Base-by-base conservation (phyloP, 2,113 vertebrate species). In the Murina feae region DNA sequence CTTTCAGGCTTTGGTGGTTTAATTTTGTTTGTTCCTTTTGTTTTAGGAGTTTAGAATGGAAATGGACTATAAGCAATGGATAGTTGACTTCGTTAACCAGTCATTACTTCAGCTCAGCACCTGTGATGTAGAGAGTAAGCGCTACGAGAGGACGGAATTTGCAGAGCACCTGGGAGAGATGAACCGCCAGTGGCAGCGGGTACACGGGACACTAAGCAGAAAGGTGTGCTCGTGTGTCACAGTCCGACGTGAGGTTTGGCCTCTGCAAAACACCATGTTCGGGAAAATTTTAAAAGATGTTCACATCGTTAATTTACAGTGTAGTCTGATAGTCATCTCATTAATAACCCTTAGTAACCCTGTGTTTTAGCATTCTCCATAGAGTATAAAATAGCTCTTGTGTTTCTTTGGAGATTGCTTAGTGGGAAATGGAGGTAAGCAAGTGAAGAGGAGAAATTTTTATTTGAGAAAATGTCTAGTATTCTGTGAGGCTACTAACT, bases 31-130 rank as follows among this genome's bases (percentile, higher is more conserved):
- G 17, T 44, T 63, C 30, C 18, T 69, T 68, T 86, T 55, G 65
- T 94, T 96, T 30, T 90, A 99, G 99, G 98, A 98, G 69, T 98
- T 98, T 79, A 97, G 98, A 97, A 97, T 98, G 90, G 98, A 99
- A 96, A 98, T 99, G 98, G 97, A 97, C 68, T 98, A 98, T 30
- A 98, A 98, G 80, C 99, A 99, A 96, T 98, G 98, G 97, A 98
- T 98, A 0, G 97, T 99, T 51, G 99, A 99, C 96, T 98, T 98
- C 68, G 98, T 99, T 25, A 99, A 98, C 98, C 99, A 99, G 97
- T 98, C 98, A 0, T 96, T 99, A 39, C 95, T 99, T 75, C 98
- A 99, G 95, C 94, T 98, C 20, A 98, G 98, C 95, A 98, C 98
- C 53, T 96, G 98, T 17, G 98, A 98, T 0, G 98, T 98, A 28